Evolutionary conservation across 2,888 invertebrate species (phyloP).

Genomic region (Ecliptopera silaceata): DNA sequence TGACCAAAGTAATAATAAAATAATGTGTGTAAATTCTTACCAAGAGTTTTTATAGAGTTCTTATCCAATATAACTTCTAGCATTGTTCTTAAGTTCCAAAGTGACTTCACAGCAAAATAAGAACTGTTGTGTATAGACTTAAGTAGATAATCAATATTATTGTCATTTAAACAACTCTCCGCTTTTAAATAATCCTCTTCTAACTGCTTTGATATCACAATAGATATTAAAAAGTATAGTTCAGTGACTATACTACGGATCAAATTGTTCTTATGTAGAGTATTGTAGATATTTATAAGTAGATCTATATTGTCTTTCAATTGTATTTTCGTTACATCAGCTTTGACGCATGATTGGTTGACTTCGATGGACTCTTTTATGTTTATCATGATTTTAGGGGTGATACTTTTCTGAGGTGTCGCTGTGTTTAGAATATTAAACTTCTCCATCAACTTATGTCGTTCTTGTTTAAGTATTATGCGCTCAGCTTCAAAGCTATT

Average conservation of each 20-base stretch:
- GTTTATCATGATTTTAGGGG: slow-evolving; percentile 64
- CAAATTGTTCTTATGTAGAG: slow-evolving; percentile 83
- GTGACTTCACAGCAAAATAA: slow-evolving; percentile 88
- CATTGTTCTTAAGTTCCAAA: slow-evolving; percentile 83
- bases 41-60: slow-evolving; percentile 82
- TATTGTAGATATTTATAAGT: slow-evolving; percentile 82
- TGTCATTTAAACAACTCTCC: slow-evolving; percentile 48
- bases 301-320: slow-evolving; percentile 79
- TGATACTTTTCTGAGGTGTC: slow-evolving; percentile 48
- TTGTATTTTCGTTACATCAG: slow-evolving; percentile 71
- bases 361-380: slow-evolving; percentile 56
- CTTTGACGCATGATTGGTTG: slow-evolving; percentile 57
- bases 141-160: slow-evolving; percentile 60
- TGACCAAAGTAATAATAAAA: too few relatives aligned
- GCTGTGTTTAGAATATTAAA: slow-evolving; percentile 68
- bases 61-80: slow-evolving; percentile 84
- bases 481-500: slow-evolving; percentile 69
- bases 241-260: slow-evolving; percentile 86
- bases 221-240: slow-evolving; percentile 86
- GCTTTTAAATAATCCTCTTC: slow-evolving; percentile 57
- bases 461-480: slow-evolving; percentile 69
- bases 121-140: slow-evolving; percentile 86
- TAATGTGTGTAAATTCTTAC: too few relatives aligned
- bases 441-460: slow-evolving; percentile 75
- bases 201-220: slow-evolving; percentile 81